Evolutionary conservation across 1,140 invertebrate species (phyloP).

Genomic region (Zaprionus kolodkinae): DNA sequence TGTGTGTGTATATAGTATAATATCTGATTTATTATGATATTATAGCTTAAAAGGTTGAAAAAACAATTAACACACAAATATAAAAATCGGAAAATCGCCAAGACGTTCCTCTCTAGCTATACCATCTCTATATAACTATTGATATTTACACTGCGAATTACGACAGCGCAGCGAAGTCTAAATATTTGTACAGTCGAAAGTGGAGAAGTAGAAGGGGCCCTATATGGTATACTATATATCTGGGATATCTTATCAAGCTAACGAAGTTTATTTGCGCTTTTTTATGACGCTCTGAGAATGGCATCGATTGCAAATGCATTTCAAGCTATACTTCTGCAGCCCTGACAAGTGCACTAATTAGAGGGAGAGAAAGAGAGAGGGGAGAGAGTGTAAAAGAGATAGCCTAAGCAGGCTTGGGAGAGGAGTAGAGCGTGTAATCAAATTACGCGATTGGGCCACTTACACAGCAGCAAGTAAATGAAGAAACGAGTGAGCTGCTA

Average conservation of each 20-base stretch:
- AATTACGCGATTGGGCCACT: slow-evolving; percentile 40
- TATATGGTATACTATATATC: background rate
- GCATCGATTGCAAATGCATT: slow-evolving; percentile 31
- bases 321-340: background rate
- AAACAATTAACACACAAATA: slow-evolving; percentile 33
- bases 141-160: slow-evolving; percentile 24
- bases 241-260: slow-evolving; percentile 25
- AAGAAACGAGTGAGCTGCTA: background rate
- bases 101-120: background rate
- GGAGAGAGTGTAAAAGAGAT: background rate
- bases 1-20: too few relatives aligned
- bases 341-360: slow-evolving; percentile 31
- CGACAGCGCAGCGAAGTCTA: slow-evolving; percentile 1
- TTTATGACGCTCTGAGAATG: slow-evolving; percentile 7
- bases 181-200: slow-evolving; percentile 29
- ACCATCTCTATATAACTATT: background rate
- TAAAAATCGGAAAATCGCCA: slow-evolving; percentile 1
- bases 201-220: background rate
- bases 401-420: slow-evolving; percentile 5
- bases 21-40: slow-evolving; percentile 15
- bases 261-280: slow-evolving; percentile 6
- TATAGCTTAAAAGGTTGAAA: slow-evolving; percentile 13
- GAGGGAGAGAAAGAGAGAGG: background rate
- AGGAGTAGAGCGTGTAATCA: slow-evolving; percentile 22
- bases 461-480: slow-evolving; percentile 26